Conservation (phyloP, 2,113 vertebrate genomes). For the Suncus etruscus region DNA sequence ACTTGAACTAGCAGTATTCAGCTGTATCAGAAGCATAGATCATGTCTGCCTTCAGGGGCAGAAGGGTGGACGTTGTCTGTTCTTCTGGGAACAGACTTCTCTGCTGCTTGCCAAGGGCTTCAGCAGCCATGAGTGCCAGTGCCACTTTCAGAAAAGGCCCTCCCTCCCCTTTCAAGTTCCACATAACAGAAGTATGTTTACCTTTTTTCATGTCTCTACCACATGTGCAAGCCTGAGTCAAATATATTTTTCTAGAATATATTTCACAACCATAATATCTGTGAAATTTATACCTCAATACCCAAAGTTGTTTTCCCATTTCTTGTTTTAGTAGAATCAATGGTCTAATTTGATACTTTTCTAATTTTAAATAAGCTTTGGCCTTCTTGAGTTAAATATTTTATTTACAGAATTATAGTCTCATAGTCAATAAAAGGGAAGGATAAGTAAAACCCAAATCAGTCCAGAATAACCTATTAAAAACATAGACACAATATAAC, state of each 20-base stretch:
- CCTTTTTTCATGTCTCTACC: conserved; percentile 66
- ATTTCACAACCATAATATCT: conserved; percentile 82
- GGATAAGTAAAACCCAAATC: conserved; percentile 73
- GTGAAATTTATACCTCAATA: conserved; percentile 86
- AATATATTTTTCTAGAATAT: conserved; percentile 79
- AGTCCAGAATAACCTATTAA: conserved; percentile 69
- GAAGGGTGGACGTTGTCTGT: not conserved
- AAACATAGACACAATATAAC: conserved; percentile 62
- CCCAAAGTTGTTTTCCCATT: conserved; percentile 87
- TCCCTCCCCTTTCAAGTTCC: not conserved
- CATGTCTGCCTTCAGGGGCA: fast-evolving
- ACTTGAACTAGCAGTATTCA: not conserved
- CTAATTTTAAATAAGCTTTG: conserved; percentile 87
- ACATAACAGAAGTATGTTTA: conserved; percentile 71
- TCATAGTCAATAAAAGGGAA: conserved; percentile 67
- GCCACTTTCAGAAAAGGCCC: not conserved
- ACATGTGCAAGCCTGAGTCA: conserved; percentile 80
- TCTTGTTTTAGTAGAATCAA: conserved; percentile 89
- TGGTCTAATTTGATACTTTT: conserved; percentile 84
- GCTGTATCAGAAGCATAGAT: not conserved
- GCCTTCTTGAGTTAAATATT: conserved; percentile 83
- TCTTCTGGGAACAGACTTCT: not conserved
- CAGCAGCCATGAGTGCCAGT: not conserved
- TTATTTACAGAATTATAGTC: conserved; percentile 85
- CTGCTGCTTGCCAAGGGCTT: not conserved